Conservation (phyloP, 2,888 invertebrate species). For the Trypoxylon attenuatum region DNA sequence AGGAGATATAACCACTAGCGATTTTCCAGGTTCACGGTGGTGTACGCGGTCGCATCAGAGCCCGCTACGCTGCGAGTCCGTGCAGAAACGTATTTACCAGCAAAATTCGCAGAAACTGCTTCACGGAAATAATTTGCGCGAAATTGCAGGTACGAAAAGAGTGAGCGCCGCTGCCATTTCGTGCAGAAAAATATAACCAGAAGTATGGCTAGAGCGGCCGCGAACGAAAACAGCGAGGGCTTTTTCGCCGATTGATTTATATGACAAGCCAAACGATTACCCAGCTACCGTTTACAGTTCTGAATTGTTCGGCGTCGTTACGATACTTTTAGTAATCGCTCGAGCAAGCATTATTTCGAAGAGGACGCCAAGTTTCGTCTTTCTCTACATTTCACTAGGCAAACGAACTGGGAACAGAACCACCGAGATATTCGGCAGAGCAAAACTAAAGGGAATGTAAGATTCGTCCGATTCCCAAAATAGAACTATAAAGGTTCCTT, state of each 20-base stretch:
- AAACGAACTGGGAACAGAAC: too few relatives aligned
- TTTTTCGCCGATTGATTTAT: conserved; percentile 37
- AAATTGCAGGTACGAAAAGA: conserved; percentile 16
- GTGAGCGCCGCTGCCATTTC: conserved; percentile 12
- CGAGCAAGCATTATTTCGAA: conserved; percentile 1
- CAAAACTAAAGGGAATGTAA: too few relatives aligned
- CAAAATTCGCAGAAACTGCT: conserved; percentile 6
- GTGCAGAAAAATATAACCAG: conserved; percentile 45
- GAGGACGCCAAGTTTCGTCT: conserved; percentile 9
- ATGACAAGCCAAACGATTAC: conserved; percentile 17
- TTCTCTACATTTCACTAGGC: too few relatives aligned
- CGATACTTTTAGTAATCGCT: background rate
- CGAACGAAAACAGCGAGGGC: background rate
- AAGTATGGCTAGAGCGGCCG: conserved; percentile 1
- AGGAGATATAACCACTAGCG: background rate
- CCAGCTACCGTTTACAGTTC: conserved; percentile 6
- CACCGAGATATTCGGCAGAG: too few relatives aligned
- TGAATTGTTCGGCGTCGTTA: conserved; percentile 2
- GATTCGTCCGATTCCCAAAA: too few relatives aligned
- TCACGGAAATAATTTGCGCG: conserved; percentile 17
- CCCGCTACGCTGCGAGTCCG: too few relatives aligned
- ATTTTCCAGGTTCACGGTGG: conserved; percentile 2
- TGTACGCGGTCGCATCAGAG: too few relatives aligned
- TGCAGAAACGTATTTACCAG: background rate
- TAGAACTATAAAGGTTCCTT: too few relatives aligned